Evolutionary conservation across 2,888 invertebrate species (phyloP).

Genomic region (Thymelicus sylvestris): DNA sequence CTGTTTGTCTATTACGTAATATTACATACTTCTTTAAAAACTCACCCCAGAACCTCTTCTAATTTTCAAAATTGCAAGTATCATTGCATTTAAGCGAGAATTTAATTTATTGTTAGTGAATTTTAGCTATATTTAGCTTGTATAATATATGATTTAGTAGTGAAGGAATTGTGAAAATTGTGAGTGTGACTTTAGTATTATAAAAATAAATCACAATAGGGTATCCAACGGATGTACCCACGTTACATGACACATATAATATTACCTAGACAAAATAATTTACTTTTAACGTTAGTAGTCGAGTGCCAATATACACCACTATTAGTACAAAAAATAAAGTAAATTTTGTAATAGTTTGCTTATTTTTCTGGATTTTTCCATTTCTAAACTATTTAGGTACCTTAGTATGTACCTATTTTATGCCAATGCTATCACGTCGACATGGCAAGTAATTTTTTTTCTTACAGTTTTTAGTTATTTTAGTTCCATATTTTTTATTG

Average conservation of each 20-base stretch:
- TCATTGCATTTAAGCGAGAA: background rate
- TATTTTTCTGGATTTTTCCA: background rate
- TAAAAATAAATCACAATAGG: background rate
- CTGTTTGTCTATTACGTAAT: background rate
- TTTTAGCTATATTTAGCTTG: background rate
- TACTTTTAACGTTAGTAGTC: background rate
- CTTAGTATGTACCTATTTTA: too few species aligned
- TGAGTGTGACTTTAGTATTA: background rate
- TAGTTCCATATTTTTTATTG: too few species aligned
- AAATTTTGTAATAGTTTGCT: background rate
- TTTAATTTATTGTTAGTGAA: constrained; percentile 1
- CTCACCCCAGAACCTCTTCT: background rate
- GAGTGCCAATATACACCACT: background rate
- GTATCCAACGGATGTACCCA: background rate
- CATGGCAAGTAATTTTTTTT: too few species aligned
- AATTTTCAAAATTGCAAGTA: constrained; percentile 1
- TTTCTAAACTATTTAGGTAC: too few species aligned
- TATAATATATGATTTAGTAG: background rate
- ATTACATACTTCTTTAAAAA: background rate
- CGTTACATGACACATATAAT: background rate
- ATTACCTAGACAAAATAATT: too few species aligned
- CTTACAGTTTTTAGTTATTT: too few species aligned
- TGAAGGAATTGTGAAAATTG: background rate
- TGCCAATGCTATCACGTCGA: too few species aligned
- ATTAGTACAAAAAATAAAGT: constrained; percentile 2